Evolutionary conservation across 2,888 invertebrate species (phyloP).

Genomic region (Hemithea aestivaria): DNA sequence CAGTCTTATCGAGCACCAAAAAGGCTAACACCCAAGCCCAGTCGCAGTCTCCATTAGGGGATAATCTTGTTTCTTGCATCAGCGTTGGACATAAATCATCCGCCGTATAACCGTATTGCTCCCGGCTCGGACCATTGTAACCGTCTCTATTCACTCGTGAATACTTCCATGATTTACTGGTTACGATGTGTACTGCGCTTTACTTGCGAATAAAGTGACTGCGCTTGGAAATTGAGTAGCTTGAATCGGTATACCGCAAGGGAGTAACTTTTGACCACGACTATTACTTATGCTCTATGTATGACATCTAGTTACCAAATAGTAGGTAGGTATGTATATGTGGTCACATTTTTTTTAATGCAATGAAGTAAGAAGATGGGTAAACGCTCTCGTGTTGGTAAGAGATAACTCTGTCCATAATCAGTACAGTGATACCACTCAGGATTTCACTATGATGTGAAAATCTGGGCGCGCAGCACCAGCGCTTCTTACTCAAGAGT

Average conservation of each 20-base stretch:
- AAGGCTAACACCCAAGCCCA: constrained; percentile 2
- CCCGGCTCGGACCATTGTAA: constrained; percentile 26
- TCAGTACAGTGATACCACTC: no score
- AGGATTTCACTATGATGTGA: no score
- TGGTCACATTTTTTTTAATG: no score
- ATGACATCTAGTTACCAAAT: not conserved
- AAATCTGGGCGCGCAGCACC: no score
- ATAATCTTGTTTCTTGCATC: constrained; percentile 21
- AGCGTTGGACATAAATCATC: constrained; percentile 22
- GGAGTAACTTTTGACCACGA: not conserved
- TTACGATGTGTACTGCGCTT: constrained; percentile 12
- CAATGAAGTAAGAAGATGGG: no score
- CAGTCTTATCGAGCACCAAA: no score
- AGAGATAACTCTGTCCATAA: no score
- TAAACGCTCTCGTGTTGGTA: no score
- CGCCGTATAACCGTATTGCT: constrained; percentile 23
- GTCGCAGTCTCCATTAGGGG: constrained; percentile 16
- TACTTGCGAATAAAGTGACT: constrained; percentile 9
- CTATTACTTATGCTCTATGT: not conserved
- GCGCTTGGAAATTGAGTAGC: constrained; percentile 1
- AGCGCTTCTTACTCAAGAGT: no score
- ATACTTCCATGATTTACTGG: constrained; percentile 16
- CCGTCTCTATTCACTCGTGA: constrained; percentile 18
- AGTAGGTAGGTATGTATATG: no score
- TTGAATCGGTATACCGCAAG: constrained; percentile 1